Evolutionary conservation across 2,888 invertebrate species (phyloP).

Genomic region (Eupsilia transversa): DNA sequence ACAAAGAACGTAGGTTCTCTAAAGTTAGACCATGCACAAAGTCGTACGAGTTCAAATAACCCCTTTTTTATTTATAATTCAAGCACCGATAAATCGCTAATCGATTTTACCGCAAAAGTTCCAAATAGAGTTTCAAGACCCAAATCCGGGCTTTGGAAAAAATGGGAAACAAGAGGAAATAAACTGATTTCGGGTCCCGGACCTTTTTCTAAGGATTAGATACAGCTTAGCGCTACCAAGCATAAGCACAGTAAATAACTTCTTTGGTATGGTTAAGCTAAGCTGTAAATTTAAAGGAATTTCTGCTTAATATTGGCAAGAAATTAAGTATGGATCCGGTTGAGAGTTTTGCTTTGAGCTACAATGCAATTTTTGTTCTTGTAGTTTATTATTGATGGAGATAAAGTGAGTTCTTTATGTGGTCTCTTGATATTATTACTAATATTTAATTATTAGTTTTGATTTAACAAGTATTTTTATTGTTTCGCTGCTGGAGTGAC

Average conservation of each 20-base stretch:
- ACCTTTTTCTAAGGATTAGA: constrained; percentile 54
- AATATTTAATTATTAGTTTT: no score
- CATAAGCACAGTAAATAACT: constrained; percentile 46
- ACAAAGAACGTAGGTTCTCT: no score
- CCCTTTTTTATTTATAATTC: not conserved
- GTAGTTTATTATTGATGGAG: no score
- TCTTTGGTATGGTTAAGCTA: constrained; percentile 35
- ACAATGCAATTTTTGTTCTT: not conserved
- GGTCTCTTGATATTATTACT: no score
- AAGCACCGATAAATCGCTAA: constrained; percentile 20
- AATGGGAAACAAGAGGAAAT: constrained; percentile 53
- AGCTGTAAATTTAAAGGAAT: constrained; percentile 41
- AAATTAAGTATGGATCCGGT: constrained; percentile 33
- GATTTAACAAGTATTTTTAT: no score
- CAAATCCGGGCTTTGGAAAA: constrained; percentile 46
- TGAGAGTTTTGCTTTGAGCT: constrained; percentile 26
- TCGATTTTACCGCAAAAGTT: constrained; percentile 28
- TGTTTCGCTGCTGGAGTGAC: no score
- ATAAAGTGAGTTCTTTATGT: no score
- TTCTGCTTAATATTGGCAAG: constrained; percentile 9
- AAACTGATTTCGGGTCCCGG: constrained; percentile 46
- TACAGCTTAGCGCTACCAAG: constrained; percentile 39
- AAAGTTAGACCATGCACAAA: no score
- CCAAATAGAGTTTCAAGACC: constrained; percentile 21
- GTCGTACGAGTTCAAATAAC: not conserved